phyloP scores from a whole-genome alignment of 2,888 invertebrate species.

The Hyalella azteca region DNA sequence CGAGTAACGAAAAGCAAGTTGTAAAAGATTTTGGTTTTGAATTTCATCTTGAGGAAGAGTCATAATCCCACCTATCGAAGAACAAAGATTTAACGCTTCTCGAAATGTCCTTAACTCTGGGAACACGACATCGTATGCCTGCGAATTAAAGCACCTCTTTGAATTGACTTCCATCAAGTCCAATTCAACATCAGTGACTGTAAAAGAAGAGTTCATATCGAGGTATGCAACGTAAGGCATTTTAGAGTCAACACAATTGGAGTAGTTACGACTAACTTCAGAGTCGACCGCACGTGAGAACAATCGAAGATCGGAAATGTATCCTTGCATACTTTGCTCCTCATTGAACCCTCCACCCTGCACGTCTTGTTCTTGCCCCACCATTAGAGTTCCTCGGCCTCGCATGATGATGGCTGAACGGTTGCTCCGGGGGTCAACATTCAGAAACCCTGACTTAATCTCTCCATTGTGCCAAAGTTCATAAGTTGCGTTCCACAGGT shows the following conservation, averaged over 20 bases:
- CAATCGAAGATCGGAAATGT: conserved; percentile 37
- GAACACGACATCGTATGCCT: neutral
- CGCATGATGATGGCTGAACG: neutral
- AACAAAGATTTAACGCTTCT: neutral
- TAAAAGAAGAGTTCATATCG: neutral
- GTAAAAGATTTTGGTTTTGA: conserved; percentile 10
- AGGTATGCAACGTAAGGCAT: neutral
- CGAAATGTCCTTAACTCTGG: neutral
- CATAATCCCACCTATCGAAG: neutral
- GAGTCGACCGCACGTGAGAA: neutral
- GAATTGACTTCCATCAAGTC: neutral
- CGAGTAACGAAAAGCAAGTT: neutral
- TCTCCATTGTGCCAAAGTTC: neutral
- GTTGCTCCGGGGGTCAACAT: neutral
- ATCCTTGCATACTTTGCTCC: conserved; percentile 44
- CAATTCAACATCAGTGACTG: neutral
- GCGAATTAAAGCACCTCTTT: neutral
- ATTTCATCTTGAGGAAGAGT: neutral
- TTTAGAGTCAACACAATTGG: neutral
- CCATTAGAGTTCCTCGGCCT: conserved; percentile 40
- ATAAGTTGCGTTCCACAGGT: neutral
- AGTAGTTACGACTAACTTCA: neutral
- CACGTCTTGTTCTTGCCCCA: conserved; percentile 51
- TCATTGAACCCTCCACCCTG: conserved; percentile 46
- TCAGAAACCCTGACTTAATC: neutral